These are phyloP conservation scores for Myzus persicae DNA, from an alignment of 1,140 invertebrate species.

Conservation along the genomic window DNA sequence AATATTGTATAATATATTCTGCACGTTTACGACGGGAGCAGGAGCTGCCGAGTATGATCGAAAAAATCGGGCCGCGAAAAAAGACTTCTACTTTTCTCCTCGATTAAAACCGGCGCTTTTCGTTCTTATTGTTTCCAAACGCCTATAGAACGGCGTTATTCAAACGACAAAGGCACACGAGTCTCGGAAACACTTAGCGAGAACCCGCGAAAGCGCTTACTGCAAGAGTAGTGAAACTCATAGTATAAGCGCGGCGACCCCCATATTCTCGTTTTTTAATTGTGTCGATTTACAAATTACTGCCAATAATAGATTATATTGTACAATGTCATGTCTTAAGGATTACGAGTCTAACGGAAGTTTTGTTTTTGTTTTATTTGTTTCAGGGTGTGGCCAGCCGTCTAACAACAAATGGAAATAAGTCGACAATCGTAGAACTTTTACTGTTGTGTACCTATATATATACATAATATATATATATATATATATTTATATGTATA, in stretches of 20 bases:
- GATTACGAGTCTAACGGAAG: background rate
- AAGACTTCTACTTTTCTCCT: background rate
- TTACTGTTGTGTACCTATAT: slow-evolving; percentile 47
- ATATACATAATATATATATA: background rate
- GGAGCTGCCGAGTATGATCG: background rate
- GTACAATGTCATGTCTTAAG: background rate
- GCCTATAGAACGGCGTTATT: background rate
- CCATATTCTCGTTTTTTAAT: background rate
- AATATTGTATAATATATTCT: too few relatives aligned
- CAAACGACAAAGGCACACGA: background rate
- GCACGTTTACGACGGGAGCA: too few relatives aligned
- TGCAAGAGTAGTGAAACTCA: background rate
- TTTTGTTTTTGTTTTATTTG: slow-evolving; percentile 61
- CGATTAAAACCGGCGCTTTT: background rate
- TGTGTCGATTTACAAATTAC: background rate
- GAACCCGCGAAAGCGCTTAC: background rate
- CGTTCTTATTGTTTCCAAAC: background rate
- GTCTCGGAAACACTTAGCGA: background rate
- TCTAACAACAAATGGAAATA: slow-evolving; percentile 66
- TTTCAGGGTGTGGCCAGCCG: slow-evolving; percentile 72
- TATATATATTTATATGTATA: slow-evolving; percentile 18
- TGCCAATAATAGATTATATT: background rate
- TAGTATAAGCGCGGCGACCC: background rate
- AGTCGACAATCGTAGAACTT: slow-evolving; percentile 38
- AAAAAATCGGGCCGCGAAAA: background rate